Evolutionary conservation across 2,113 vertebrate species (phyloP), one percentile per base, ranked within the genome.

Genomic region (Pavo muticus): DNA sequence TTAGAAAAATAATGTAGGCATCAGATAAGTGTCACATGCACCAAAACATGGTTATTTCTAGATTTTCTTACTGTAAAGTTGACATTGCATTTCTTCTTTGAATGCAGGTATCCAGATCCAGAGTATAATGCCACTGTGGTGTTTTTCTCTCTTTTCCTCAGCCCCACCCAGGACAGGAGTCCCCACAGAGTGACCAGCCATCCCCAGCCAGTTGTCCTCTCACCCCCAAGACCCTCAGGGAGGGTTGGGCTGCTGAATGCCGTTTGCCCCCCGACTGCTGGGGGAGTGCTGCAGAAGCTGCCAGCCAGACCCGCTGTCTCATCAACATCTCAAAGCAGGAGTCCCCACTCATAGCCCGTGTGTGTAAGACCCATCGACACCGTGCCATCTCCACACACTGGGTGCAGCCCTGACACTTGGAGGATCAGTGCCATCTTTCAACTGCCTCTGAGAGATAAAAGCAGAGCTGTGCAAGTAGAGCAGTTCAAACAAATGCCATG

Each of bases 241-340:
- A 89, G 61, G 6, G 88, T 86, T 69, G 74, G 77, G 27, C 95
- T 95, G 56, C 80, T 80, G 16, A 90, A 91, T 8, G 2, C 64
- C 3, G 35, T 81, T 68, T 97, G 95, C 37, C 97, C 97, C 56
- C 95, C 97, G 91, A 97, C 97, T 35, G 93, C 98, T 71, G 93
- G 65, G 39, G 96, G 98, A 10, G 54, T 87, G 35, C 93, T 98
- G 17, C 98, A 97, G 94, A 97, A 97, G n/a, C 88, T 97, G 40
- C 96, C 97, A 47, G 94, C 59, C 85, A 96, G 96, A 69, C 88
- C 90, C 32, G 20, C 52, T 18, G 89, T 96, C 65, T 93, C 95
- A 39, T 72, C 95, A 91, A 61, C 95, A 14, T 35, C 84, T 77
- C 96, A 44, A 87, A 96, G 94, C 92, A 95, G 90, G 91, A 93